Percentiles rank a stretch among this genome's conserved stretches.
Evolutionary conservation across 2,888 invertebrate genomes (phyloP).

Genomic region (Sesia apiformis): DNA sequence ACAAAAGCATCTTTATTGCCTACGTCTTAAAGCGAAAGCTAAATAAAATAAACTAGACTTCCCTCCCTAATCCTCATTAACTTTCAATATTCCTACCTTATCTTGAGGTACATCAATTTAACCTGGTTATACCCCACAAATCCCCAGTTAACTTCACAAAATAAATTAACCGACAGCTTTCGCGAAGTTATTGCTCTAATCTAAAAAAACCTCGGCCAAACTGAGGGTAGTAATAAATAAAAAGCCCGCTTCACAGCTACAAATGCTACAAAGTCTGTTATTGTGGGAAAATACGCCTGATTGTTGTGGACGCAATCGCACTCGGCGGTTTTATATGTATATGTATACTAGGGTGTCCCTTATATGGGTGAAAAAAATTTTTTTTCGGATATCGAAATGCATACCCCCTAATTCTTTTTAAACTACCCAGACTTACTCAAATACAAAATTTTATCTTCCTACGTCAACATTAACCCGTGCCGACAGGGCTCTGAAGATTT

Average conservation of each 20-base stretch:
- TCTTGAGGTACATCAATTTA: not conserved
- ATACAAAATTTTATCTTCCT: no score
- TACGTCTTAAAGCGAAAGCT: no score
- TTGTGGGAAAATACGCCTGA: conserved; percentile 13
- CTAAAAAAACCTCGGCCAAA: conserved; percentile 41
- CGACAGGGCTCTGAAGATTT: no score
- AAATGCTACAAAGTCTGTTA: conserved; percentile 24
- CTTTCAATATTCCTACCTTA: not conserved
- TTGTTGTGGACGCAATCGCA: not conserved
- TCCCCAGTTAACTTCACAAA: not conserved
- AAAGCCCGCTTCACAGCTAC: conserved; percentile 38
- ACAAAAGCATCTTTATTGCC: no score
- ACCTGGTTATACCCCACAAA: not conserved
- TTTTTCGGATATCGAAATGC: no score
- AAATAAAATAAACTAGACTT: not conserved
- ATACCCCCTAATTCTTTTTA: no score
- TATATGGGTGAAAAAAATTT: no score
- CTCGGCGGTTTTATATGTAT: no score
- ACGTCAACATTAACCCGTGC: no score
- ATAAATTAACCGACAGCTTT: conserved; percentile 15
- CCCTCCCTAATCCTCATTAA: not conserved
- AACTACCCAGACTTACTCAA: no score
- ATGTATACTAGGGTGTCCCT: no score
- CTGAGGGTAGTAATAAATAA: conserved; percentile 44
- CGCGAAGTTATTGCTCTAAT: conserved; percentile 41